phyloP scores from a whole-genome alignment of 2,113 vertebrate species.

The Aleadryas rufinucha region DNA sequence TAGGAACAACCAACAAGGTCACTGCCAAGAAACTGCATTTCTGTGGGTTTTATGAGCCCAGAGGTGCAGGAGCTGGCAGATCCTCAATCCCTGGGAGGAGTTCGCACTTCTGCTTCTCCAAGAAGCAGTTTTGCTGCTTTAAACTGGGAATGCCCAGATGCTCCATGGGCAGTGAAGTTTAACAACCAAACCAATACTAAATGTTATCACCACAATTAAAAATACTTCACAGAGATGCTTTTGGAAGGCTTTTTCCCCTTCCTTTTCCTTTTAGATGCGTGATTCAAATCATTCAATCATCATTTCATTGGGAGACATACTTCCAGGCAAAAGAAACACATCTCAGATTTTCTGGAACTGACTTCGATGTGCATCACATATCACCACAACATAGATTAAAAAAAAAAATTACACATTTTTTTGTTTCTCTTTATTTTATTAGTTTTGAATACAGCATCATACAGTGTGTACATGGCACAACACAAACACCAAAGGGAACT shows the following conservation, averaged over 20 bases:
- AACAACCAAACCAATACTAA: background rate
- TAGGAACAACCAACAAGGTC: background rate
- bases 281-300: background rate
- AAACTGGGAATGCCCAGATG: background rate
- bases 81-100: background rate
- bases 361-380: background rate
- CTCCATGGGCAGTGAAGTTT: background rate
- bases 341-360: background rate
- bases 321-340: background rate
- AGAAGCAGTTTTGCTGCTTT: background rate
- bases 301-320: background rate
- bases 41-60: background rate
- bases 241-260: background rate
- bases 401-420: constrained; percentile 10
- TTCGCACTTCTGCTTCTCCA: background rate
- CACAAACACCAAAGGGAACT: constrained; percentile 3
- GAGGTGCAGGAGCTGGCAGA: background rate
- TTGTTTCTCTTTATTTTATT: constrained; percentile 36
- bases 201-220: background rate
- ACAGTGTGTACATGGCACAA: background rate
- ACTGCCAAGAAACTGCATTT: background rate
- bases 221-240: background rate
- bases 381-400: background rate
- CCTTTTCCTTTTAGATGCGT: background rate
- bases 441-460: constrained; percentile 32